Percentiles rank a stretch among this genome's conserved stretches.
phyloP scores from a whole-genome alignment of 2,797 vertebrate genomes.

The Picus viridis region DNA sequence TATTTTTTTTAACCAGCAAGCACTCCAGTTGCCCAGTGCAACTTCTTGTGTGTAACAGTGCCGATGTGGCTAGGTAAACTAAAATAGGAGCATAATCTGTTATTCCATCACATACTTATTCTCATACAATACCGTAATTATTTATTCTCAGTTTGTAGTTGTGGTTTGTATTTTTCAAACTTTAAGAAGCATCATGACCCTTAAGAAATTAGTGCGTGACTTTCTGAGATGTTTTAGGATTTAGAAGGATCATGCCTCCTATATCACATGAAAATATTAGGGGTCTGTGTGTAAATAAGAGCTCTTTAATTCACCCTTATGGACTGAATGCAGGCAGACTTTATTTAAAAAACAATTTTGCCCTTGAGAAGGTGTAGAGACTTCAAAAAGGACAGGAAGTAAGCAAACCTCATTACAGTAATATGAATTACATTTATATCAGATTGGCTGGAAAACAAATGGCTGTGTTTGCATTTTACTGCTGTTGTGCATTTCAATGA shows the following conservation, averaged over 20 bases:
- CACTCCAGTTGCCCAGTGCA: neutral
- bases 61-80: neutral
- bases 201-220: slow-evolving; percentile 37
- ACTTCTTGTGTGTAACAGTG: neutral
- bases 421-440: slow-evolving; percentile 58
- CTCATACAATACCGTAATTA: neutral
- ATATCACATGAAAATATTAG: neutral
- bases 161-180: neutral
- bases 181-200: neutral
- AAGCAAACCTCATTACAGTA: slow-evolving; percentile 32
- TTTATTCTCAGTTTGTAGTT: neutral
- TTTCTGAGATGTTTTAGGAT: slow-evolving; percentile 41
- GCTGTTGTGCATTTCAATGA: slow-evolving; percentile 23
- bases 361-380: slow-evolving; percentile 54
- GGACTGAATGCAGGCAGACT: neutral
- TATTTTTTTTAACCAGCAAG: neutral
- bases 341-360: slow-evolving; percentile 62
- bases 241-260: slow-evolving; percentile 3
- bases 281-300: slow-evolving; percentile 19
- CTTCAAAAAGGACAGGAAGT: slow-evolving; percentile 44
- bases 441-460: slow-evolving; percentile 63
- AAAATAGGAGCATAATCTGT: neutral
- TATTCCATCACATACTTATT: neutral
- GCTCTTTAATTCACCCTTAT: slow-evolving; percentile 3
- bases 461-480: slow-evolving; percentile 16